Percentiles rank a stretch among this genome's conserved stretches.
Conservation (phyloP, 1,140 invertebrate genomes). For the Bathynomus jamesi region DNA sequence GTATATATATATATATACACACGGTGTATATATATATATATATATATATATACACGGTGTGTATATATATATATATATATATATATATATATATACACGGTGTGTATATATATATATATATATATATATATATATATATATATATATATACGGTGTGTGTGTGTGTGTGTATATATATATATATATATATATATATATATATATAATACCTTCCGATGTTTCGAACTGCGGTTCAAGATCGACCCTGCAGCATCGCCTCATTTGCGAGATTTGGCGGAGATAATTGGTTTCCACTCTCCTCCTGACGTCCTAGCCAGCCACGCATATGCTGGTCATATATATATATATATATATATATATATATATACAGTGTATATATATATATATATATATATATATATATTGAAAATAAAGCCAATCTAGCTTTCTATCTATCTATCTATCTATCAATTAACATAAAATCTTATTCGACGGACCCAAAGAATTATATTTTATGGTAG, state of each 20-base stretch:
- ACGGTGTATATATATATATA: neutral
- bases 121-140: neutral
- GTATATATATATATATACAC: neutral
- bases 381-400: constrained; percentile 13
- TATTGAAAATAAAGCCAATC: neutral
- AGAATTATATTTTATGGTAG: no score
- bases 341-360: constrained; percentile 5
- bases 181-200: neutral
- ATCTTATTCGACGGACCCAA: no score
- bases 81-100: no score
- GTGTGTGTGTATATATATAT: neutral
- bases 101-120: neutral
- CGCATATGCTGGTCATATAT: neutral
- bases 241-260: no score
- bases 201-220: no score
- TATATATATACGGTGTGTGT: neutral
- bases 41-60: no score
- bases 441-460: neutral
- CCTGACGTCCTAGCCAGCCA: neutral
- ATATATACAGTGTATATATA: constrained; percentile 8
- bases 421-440: neutral
- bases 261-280: no score
- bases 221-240: no score
- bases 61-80: neutral
- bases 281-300: neutral